These are phyloP conservation scores for Elmis aenea DNA, from an alignment of 2,888 invertebrate species.

Conservation along the genomic window DNA sequence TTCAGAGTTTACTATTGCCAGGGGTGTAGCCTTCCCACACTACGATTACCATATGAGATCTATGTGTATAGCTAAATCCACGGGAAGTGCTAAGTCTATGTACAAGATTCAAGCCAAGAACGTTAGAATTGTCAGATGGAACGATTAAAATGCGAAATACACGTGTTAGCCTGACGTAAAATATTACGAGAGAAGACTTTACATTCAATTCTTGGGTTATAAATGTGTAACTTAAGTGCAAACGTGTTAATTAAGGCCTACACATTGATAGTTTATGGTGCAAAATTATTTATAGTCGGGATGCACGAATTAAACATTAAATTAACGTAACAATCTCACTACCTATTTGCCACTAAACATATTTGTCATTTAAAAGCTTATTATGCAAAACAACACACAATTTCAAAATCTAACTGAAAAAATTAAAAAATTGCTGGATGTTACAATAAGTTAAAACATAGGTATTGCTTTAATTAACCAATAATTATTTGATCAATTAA, in stretches of 20 bases:
- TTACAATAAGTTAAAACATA: no score
- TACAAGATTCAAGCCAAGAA: constrained; percentile 25
- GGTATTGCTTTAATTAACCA: no score
- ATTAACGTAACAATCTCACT: neutral
- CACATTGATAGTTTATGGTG: constrained; percentile 24
- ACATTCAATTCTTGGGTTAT: constrained; percentile 36
- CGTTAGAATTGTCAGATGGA: constrained; percentile 32
- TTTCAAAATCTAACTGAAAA: no score
- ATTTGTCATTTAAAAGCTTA: no score
- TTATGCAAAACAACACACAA: no score
- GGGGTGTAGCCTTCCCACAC: constrained; percentile 35
- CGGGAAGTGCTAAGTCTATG: constrained; percentile 32
- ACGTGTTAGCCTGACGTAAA: constrained; percentile 37
- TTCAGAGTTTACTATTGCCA: constrained; percentile 21
- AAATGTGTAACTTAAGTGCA: constrained; percentile 32
- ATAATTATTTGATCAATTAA: no score
- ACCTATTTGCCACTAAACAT: no score
- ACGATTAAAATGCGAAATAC: constrained; percentile 38
- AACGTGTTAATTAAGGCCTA: constrained; percentile 39
- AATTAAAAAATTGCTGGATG: no score
- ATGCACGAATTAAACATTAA: neutral
- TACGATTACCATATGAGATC: constrained; percentile 33
- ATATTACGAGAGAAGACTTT: constrained; percentile 34
- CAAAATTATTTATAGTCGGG: constrained; percentile 13
- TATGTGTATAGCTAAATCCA: constrained; percentile 27